Base-by-base conservation (phyloP, 1,140 invertebrate species). In the Drosophila nigrodunni region DNA sequence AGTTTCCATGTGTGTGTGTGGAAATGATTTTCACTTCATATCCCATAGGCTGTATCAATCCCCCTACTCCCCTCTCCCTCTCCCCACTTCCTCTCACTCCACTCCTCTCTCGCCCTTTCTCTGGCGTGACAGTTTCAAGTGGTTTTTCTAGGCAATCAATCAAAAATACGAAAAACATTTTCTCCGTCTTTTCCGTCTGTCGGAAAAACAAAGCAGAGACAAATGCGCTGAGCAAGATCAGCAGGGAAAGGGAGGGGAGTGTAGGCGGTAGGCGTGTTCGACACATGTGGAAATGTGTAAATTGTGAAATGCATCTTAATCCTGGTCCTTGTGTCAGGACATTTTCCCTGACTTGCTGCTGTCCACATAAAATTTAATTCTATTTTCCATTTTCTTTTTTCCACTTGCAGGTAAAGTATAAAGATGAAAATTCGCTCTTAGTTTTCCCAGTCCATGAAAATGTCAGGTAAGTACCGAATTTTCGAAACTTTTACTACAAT, bases 141-240 rank as follows among this genome's bases (percentile, higher is more conserved):
- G 83, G 83, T 80, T 88, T 88, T 88, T 82, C 83, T 47, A 61
- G 83, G 83, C 85, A 87, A 87, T 87, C 83, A 87, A 87, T 87
- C 83, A 87, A 87, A 87, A 77, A 30, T 5, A 68, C 35, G 68
- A 77, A 71, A 83, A 88, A 87, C 83, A 80, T 88, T 87, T 86
- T 76, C 61, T 62, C 30, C 30, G 25, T 54, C 50, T 8, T 30
- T 54, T 35, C 50, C 11, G 52, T 55, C 54, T 25, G 43, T 37
- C 37, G 6, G 54, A 75, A 75, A 30, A 77, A 77, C 70, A 77
- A 74, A 74, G 73, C 59, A 50, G 80, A 81, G 80, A 82, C 80
- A 82, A 82, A 82, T 82, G 80, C 68, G 79, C 69, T 68, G 74
- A 59, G 58, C 64, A 80, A 85, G 81, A 85, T 85, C 82, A 75